phyloP scores from a whole-genome alignment of 2,797 vertebrate species.

The Centroberyx gerrardi region DNA sequence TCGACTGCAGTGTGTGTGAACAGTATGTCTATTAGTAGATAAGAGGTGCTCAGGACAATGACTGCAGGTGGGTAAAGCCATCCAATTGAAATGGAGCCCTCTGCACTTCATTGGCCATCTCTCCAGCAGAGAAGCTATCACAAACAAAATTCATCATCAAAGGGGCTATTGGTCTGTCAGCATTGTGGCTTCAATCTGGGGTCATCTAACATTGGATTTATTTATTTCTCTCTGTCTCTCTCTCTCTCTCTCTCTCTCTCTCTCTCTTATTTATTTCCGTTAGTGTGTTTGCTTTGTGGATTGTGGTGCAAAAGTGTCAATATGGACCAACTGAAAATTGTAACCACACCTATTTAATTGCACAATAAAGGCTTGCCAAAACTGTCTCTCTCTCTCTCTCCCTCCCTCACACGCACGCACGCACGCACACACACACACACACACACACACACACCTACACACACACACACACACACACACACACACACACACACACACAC shows the following conservation, averaged over 20 bases:
- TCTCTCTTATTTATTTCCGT: neutral
- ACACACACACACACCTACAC: too few species aligned
- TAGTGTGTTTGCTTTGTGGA: too few species aligned
- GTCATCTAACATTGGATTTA: constrained; percentile 33
- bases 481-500: constrained; percentile 45
- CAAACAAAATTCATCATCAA: constrained; percentile 69
- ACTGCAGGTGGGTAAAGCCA: constrained; percentile 41
- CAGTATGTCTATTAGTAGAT: constrained; percentile 52
- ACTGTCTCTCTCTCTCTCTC: constrained; percentile 33
- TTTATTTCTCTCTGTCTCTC: neutral
- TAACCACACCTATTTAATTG: too few species aligned
- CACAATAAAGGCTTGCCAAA: too few species aligned
- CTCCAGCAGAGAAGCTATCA: constrained; percentile 46
- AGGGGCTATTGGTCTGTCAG: constrained; percentile 41
- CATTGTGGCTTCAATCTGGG: constrained; percentile 25
- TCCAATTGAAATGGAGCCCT: neutral
- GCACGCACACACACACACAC: constrained; percentile 4
- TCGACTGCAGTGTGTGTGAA: constrained; percentile 15
- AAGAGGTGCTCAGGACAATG: constrained; percentile 54
- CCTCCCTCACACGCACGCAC: constrained; percentile 16
- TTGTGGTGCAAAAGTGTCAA: too few species aligned
- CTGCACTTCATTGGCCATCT: constrained; percentile 30
- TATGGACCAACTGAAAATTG: too few species aligned
- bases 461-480: constrained; percentile 25
- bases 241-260: neutral